Conservation (phyloP, 2,797 vertebrate genomes). For the Sebastes trivittatus region DNA sequence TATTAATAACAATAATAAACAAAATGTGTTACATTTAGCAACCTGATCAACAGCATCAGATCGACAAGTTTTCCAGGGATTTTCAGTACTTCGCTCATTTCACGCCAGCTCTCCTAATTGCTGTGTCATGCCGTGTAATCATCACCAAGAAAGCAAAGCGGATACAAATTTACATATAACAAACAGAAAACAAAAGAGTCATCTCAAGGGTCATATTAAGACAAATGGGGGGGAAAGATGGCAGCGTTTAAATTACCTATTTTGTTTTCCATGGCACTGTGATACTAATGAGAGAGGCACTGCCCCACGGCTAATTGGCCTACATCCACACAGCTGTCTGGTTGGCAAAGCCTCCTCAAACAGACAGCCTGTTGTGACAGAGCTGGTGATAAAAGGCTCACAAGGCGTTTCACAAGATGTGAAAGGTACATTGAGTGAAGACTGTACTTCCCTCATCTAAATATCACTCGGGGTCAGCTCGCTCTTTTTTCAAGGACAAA, state of each 20-base stretch:
- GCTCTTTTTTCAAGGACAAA: slow-evolving; percentile 50
- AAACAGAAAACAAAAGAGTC: not conserved
- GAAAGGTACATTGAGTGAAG: not conserved
- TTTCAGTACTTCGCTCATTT: not conserved
- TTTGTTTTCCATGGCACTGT: slow-evolving; percentile 20
- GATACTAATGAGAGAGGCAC: not conserved
- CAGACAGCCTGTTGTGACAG: not conserved
- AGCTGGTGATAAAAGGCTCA: not conserved
- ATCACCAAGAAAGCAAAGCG: not conserved
- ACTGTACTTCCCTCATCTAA: not conserved
- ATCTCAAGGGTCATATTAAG: not conserved
- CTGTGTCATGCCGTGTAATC: not conserved
- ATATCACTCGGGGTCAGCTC: slow-evolving; percentile 41
- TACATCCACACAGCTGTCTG: slow-evolving; percentile 6
- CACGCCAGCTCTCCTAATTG: not conserved
- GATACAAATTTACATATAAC: not conserved
- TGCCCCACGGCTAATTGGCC: slow-evolving; percentile 10
- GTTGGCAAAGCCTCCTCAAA: slow-evolving; percentile 10
- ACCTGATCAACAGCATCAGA: not conserved
- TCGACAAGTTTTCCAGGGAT: not conserved
- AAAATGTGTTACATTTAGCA: not conserved
- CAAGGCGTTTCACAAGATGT: not conserved
- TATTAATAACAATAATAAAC: not conserved
- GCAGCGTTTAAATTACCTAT: not conserved
- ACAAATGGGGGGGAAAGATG: slow-evolving; percentile 1